Evolutionary conservation across 2,113 vertebrate species (phyloP), one percentile per base, ranked within the genome.

Genomic region (Glaucomys volans): DNA sequence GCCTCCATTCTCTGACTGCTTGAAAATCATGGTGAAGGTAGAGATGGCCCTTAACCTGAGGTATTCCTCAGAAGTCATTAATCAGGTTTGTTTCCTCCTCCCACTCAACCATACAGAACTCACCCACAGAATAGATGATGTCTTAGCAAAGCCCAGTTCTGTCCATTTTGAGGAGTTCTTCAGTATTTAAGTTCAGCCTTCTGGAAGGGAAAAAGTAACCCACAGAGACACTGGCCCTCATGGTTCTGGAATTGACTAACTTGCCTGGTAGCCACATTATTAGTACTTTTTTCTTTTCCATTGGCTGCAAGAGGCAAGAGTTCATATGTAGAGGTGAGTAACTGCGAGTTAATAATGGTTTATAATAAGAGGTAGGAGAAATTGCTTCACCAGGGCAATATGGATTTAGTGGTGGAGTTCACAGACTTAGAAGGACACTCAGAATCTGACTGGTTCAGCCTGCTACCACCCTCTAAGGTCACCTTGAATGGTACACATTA

Each of bases 201-300:
- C 50, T 40, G 77, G 42, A 13, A 50, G 67, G 42, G 13, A 5
- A 50, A 50, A 40, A 66, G 37, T 26, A 54, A 37, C 82, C 75
- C 69, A 64, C 57, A 82, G 86, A 92, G 83, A 62, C 8, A 18
- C 4, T 42, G 57, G 24, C 30, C 5, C 32, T 14, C 8, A 26
- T 4, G n/a, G 17, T 42, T 76, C 80, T 54, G n/a, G 24, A 80
- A 87, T 89, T 84, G 50, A 54, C 75, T 94, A 35, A 83, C 44
- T 69, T 95, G 87, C n/a, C 11, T 77, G 14, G 57, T 87, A 90
- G 57, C 52, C 71, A 47, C 2, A 2, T 76, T 95, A 54, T 84
- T 54, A 89, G 40, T 59, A 72, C 40, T 83, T 74, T 77, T 95
- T 96, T 47, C 37, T 77, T 94, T 90, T 72, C 35, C 95, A 47